Percentiles rank a stretch among this genome's conserved stretches.
phyloP scores from a whole-genome alignment of 2,888 invertebrate species.

The Scelioninae gen. 1 region DNA sequence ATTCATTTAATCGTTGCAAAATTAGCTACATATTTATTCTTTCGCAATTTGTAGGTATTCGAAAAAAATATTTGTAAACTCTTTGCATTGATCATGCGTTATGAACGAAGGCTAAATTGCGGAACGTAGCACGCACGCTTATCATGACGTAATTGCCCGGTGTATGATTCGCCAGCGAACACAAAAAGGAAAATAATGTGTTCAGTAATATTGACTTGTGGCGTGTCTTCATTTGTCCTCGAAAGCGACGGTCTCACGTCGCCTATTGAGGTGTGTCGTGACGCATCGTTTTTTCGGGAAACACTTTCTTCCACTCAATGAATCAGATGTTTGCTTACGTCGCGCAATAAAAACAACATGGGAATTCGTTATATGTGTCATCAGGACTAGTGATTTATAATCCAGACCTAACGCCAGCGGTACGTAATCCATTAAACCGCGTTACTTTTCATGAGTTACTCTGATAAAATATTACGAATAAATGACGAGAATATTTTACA shows the following conservation, averaged over 20 bases:
- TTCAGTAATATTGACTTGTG: conserved; percentile 40
- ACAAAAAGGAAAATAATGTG: conserved; percentile 42
- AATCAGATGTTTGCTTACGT: conserved; percentile 50
- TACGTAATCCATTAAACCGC: conserved; percentile 58
- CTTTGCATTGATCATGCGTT: too few relatives aligned
- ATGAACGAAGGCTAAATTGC: too few relatives aligned
- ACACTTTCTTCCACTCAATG: conserved; percentile 43
- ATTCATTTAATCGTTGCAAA: too few relatives aligned
- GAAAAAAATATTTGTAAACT: too few relatives aligned
- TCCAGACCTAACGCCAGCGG: conserved; percentile 24
- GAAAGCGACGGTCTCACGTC: conserved; percentile 2
- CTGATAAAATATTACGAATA: conserved; percentile 44
- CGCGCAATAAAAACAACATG: conserved; percentile 40
- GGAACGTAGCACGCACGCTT: too few relatives aligned
- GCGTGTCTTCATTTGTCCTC: conserved; percentile 15
- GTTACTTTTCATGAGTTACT: conserved; percentile 38
- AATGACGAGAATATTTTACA: conserved; percentile 52
- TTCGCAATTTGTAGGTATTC: too few relatives aligned
- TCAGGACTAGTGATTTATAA: conserved; percentile 56
- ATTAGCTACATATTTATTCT: too few relatives aligned
- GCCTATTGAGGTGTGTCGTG: conserved; percentile 31
- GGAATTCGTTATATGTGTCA: conserved; percentile 47
- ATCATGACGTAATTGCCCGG: too few relatives aligned
- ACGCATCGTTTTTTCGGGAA: conserved; percentile 39
- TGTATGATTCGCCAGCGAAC: conserved; percentile 44